A percentile compares a stretch with the other conserved stretches of the same genome.
phyloP scores from a whole-genome alignment of 2,888 invertebrate species.

The Hypena proboscidalis region DNA sequence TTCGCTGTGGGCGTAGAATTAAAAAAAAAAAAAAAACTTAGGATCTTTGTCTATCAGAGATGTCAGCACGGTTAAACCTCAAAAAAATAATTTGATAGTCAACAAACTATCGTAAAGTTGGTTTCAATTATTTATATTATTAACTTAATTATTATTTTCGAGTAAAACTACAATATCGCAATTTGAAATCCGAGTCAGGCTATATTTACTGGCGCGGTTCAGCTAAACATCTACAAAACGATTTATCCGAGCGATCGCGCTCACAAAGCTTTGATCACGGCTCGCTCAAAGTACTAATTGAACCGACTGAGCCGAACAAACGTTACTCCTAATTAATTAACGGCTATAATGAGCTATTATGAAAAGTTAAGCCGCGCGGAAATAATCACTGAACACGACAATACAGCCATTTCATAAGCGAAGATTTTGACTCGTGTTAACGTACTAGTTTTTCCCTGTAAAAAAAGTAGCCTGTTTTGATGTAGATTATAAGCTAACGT shows the following conservation, averaged over 20 bases:
- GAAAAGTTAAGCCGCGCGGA: slow-evolving; percentile 57
- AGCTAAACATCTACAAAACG: slow-evolving; percentile 36
- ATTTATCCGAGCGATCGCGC: slow-evolving; percentile 48
- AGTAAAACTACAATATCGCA: too few species aligned
- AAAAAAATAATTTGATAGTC: too few species aligned
- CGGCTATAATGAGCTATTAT: slow-evolving; percentile 60
- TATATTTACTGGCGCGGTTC: slow-evolving; percentile 24
- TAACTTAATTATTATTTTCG: too few species aligned
- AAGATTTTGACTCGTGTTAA: neutral
- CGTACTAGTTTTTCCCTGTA: too few species aligned
- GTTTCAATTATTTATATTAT: too few species aligned
- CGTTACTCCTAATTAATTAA: slow-evolving; percentile 60
- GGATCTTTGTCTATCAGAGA: too few species aligned
- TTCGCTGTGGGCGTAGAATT: too few species aligned
- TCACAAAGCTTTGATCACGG: slow-evolving; percentile 64
- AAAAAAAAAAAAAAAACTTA: too few species aligned
- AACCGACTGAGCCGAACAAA: slow-evolving; percentile 49
- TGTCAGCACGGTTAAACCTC: too few species aligned
- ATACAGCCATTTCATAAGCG: slow-evolving; percentile 12
- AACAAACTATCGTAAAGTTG: too few species aligned
- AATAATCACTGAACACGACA: slow-evolving; percentile 50
- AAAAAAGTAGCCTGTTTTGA: too few species aligned
- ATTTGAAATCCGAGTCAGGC: neutral
- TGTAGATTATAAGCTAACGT: too few species aligned
- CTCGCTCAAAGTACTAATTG: slow-evolving; percentile 57